Percentiles rank a stretch among this genome's conserved stretches.
These are phyloP conservation scores for Oeneis ivallda DNA, from an alignment of 2,888 invertebrate species.

Conservation along the genomic window DNA sequence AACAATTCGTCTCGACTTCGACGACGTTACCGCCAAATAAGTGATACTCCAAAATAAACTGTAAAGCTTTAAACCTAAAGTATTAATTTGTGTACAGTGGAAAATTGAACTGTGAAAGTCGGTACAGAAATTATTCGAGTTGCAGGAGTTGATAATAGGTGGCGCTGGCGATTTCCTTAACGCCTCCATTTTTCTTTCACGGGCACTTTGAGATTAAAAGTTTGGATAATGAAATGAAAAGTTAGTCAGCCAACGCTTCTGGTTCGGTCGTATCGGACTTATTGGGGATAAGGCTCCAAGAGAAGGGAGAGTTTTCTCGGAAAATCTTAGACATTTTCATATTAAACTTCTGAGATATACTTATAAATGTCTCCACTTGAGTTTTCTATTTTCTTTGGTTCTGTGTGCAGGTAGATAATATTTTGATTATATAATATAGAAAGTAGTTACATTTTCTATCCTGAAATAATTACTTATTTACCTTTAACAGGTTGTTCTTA, in stretches of 20 bases:
- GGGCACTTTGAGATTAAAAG: slow-evolving; percentile 82
- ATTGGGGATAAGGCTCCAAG: slow-evolving; percentile 45
- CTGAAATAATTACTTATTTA: too few species aligned
- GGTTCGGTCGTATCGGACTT: slow-evolving; percentile 55
- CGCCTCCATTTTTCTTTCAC: slow-evolving; percentile 79
- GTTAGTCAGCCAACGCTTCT: slow-evolving; percentile 51
- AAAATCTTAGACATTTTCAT: slow-evolving; percentile 20
- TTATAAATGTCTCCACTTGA: slow-evolving; percentile 9
- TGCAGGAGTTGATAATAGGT: slow-evolving; percentile 77
- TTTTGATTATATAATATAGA: too few species aligned
- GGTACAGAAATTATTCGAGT: slow-evolving; percentile 54
- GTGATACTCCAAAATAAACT: slow-evolving; percentile 17
- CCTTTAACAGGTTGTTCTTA: too few species aligned
- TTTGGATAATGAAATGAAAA: slow-evolving; percentile 78
- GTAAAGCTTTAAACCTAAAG: slow-evolving; percentile 1
- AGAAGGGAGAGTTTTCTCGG: slow-evolving; percentile 16
- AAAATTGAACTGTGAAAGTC: slow-evolving; percentile 32
- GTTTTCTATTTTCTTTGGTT: background rate
- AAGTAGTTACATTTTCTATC: too few species aligned
- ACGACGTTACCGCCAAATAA: slow-evolving; percentile 48
- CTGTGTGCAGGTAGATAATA: background rate
- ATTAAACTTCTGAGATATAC: slow-evolving; percentile 15
- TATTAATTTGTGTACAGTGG: background rate
- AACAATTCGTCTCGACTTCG: slow-evolving; percentile 66
- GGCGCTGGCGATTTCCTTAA: slow-evolving; percentile 78